Evolutionary conservation across 2,888 invertebrate genomes (phyloP).

Genomic region (Agonopterix heracliana): DNA sequence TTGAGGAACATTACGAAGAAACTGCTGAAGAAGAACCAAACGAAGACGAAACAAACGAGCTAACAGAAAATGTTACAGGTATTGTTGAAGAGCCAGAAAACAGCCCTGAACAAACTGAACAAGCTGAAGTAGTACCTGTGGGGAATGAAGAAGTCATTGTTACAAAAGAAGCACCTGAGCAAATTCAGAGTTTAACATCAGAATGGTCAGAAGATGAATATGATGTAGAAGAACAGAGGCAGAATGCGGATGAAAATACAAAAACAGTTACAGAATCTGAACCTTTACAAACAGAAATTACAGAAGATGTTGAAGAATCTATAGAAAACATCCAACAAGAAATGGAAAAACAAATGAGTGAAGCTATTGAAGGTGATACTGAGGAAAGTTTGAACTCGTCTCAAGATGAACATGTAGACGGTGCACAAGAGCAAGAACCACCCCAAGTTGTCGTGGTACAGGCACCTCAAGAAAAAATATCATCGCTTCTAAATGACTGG

Average conservation of each 20-base stretch:
- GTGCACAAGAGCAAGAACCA: slow-evolving; percentile 18
- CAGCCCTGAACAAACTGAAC: slow-evolving; percentile 9
- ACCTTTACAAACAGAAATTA: slow-evolving; percentile 10
- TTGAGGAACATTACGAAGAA: slow-evolving; percentile 10
- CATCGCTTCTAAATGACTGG: slow-evolving; percentile 68
- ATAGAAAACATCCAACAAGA: slow-evolving; percentile 68
- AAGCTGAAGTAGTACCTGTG: slow-evolving; percentile 14
- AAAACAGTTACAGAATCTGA: slow-evolving; percentile 10
- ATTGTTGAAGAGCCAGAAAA: background rate
- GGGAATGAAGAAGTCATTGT: slow-evolving; percentile 18
- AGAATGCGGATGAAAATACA: background rate
- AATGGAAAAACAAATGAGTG: slow-evolving; percentile 50
- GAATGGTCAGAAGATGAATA: slow-evolving; percentile 59
- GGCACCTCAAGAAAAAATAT: slow-evolving; percentile 44
- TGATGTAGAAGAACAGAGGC: slow-evolving; percentile 7
- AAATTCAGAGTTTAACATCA: slow-evolving; percentile 43
- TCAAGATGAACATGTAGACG: slow-evolving; percentile 24
- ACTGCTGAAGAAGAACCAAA: slow-evolving; percentile 13
- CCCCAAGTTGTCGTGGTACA: slow-evolving; percentile 12
- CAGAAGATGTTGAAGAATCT: slow-evolving; percentile 51
- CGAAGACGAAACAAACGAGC: slow-evolving; percentile 23
- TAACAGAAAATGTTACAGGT: slow-evolving; percentile 13
- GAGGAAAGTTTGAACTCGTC: slow-evolving; percentile 32
- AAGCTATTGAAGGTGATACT: slow-evolving; percentile 15
- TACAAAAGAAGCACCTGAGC: slow-evolving; percentile 27